Conservation (phyloP, 2,113 vertebrate genomes). For the Castor canadensis region DNA sequence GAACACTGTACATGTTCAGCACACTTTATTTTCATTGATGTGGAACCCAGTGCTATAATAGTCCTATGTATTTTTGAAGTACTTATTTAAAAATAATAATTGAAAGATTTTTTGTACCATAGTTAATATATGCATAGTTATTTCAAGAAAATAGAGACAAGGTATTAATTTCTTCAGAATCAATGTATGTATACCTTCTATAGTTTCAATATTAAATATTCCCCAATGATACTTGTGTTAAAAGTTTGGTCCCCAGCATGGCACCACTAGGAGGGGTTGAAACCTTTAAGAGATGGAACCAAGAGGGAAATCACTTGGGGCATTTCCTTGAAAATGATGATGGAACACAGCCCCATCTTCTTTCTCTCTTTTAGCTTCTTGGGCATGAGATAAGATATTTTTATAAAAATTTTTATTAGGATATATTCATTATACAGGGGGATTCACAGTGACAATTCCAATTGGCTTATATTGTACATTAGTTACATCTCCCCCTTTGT, state of each 20-base stretch:
- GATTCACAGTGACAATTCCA: too few relatives aligned
- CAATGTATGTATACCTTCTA: not conserved
- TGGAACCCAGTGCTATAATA: not conserved
- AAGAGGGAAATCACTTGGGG: not conserved
- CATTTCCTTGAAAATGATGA: too few relatives aligned
- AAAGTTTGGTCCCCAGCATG: not conserved
- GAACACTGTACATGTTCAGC: not conserved
- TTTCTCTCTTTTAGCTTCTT: too few relatives aligned
- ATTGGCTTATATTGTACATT: too few relatives aligned
- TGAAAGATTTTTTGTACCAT: not conserved
- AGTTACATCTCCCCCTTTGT: too few relatives aligned
- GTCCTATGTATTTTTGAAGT: not conserved
- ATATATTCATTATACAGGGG: too few relatives aligned
- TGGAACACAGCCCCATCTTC: not conserved
- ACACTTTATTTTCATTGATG: not conserved
- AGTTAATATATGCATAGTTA: not conserved
- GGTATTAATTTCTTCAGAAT: not conserved
- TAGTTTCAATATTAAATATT: not conserved
- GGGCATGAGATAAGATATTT: too few relatives aligned
- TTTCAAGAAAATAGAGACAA: not conserved
- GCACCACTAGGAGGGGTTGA: not conserved
- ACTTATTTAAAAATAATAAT: not conserved
- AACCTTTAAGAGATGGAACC: too few relatives aligned
- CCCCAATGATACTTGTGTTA: not conserved
- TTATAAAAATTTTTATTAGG: too few relatives aligned